phyloP scores from a whole-genome alignment of 2,797 vertebrate genomes.

The Anabacerthia variegaticeps region DNA sequence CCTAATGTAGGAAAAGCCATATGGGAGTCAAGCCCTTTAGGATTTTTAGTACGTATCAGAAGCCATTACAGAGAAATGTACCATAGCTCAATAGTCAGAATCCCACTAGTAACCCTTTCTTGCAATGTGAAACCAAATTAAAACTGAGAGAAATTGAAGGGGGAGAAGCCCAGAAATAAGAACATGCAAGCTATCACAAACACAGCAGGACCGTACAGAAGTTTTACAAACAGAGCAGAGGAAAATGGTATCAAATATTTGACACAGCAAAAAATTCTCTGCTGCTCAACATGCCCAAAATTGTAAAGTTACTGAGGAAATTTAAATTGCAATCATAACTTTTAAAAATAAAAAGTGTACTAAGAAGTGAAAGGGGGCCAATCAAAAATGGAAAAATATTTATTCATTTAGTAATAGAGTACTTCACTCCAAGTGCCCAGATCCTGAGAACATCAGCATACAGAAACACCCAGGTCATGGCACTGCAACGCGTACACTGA shows the following conservation, averaged over 20 bases:
- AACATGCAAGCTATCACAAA: background rate
- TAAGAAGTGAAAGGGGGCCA: background rate
- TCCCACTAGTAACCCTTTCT: background rate
- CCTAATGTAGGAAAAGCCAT: conserved; percentile 36
- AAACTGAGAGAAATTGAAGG: background rate
- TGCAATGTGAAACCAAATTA: background rate
- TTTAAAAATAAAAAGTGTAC: background rate
- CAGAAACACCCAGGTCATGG: background rate
- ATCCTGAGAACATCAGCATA: background rate
- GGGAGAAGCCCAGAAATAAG: background rate
- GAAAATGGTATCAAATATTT: background rate
- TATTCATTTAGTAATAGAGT: background rate
- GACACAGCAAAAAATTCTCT: background rate
- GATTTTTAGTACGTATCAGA: background rate
- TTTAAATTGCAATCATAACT: background rate
- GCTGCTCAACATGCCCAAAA: background rate
- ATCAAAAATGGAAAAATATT: background rate
- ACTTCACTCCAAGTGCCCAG: background rate
- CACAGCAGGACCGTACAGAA: fast-evolving
- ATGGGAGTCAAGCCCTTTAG: conserved; percentile 40
- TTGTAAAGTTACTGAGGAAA: background rate
- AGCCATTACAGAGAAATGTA: background rate
- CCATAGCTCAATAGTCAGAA: background rate
- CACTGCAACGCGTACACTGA: background rate
- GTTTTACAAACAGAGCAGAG: background rate